phyloP scores from a whole-genome alignment of 1,140 invertebrate genomes.

The Nomia melanderi region DNA sequence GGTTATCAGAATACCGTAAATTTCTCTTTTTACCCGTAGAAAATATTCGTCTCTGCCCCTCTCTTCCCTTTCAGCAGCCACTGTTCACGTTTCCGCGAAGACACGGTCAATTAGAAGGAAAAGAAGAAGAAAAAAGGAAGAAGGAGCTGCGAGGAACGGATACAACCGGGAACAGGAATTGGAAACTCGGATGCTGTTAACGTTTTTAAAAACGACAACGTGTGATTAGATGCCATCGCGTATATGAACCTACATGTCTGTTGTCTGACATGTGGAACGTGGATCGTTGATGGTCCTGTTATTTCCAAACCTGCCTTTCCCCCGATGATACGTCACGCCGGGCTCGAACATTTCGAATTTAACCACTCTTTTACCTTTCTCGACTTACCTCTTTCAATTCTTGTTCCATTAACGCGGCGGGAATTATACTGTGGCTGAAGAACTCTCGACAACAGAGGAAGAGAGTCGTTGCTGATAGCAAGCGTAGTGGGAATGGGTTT shows the following conservation, averaged over 20 bases:
- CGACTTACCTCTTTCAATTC: not conserved
- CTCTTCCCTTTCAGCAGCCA: too few species aligned
- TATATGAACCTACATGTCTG: not conserved
- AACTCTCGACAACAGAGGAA: not conserved
- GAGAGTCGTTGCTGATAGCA: not conserved
- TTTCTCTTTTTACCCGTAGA: not conserved
- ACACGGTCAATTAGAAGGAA: not conserved
- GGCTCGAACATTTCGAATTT: slow-evolving; percentile 11
- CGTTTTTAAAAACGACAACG: not conserved
- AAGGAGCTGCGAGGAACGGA: not conserved
- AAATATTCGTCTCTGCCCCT: not conserved
- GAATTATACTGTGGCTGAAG: not conserved
- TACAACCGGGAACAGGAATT: not conserved
- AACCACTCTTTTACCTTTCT: slow-evolving; percentile 1
- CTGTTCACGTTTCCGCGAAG: not conserved
- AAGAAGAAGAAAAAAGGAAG: not conserved
- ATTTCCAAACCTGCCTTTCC: not conserved
- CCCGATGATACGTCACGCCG: not conserved
- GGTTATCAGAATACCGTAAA: not conserved
- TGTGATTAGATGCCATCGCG: not conserved
- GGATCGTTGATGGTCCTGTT: not conserved
- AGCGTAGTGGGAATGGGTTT: too few species aligned
- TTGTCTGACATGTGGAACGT: not conserved
- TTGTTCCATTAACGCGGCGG: slow-evolving; percentile 15
- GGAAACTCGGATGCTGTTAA: not conserved